Percentiles rank a stretch among this genome's conserved stretches.
Conservation (phyloP, 2,888 invertebrate species). For the Zygogramma bicolorata region DNA sequence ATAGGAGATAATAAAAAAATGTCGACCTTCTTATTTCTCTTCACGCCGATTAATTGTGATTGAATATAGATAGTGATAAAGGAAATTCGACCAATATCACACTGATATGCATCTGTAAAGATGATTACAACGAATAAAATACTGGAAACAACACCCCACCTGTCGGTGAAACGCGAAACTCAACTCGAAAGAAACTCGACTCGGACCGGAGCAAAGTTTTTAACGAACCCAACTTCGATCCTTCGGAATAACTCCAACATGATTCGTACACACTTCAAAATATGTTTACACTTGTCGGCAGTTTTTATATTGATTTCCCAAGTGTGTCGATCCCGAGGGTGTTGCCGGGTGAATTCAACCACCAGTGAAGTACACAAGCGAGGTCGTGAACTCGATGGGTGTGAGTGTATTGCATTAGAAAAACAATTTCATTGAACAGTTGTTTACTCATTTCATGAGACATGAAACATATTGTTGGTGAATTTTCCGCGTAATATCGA, state of each 20-base stretch:
- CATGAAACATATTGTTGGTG: too few species aligned
- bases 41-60: too few species aligned
- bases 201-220: neutral
- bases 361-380: neutral
- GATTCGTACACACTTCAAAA: neutral
- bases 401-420: neutral
- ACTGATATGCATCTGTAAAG: too few species aligned
- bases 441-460: neutral
- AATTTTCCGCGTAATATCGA: too few species aligned
- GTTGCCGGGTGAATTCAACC: neutral
- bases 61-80: too few species aligned
- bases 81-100: too few species aligned
- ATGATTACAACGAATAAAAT: too few species aligned
- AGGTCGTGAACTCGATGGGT: neutral
- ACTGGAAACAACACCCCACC: too few species aligned
- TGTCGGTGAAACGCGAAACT: too few species aligned
- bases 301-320: neutral
- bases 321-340: neutral
- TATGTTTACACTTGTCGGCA: neutral
- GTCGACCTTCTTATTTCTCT: too few species aligned
- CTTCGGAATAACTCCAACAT: neutral
- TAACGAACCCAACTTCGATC: neutral
- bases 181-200: too few species aligned
- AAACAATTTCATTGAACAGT: neutral
- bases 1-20: too few species aligned